Evolutionary conservation across 2,113 vertebrate genomes (phyloP), one percentile per base, ranked within the genome.

Genomic region (Damaliscus lunatus): DNA sequence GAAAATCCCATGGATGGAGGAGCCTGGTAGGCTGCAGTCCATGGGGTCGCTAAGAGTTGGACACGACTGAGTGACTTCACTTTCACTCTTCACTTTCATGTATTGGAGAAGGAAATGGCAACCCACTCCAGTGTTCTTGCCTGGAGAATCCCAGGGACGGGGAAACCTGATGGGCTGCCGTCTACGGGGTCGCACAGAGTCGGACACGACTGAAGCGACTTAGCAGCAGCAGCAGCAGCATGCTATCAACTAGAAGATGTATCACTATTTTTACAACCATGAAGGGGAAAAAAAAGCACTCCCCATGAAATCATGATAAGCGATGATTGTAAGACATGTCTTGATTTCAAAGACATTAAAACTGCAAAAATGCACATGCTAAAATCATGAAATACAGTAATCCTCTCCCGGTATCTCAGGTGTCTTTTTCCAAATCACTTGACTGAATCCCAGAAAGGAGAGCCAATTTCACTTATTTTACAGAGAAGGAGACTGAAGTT

Each of bases 271-370:
- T 81, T 95, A 52, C 3, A 15, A 71, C 82, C 48, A 46, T n/a
- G 62, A 86, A 88, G 57, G 77, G 40, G 15, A 43, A 62, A 77
- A 36, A 82, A 95, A 92, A 59, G 27, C 16, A 7, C 33, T 88
- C n/a, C 82, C 90, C 78, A 53, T 55, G 62, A 89, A 95, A 57
- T 36, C 67, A 95, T 4, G 5, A 55, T 31, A 94, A 89, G 27
- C 8, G 11, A 55, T 50, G n/a, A 46, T 10, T 52, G 21, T 77
- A 84, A 57, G 64, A 57, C 21, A 43, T 3, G 14, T 31, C 59
- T 90, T 78, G 78, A 86, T 91, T 96, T 95, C 55, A 96, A 95
- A 95, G 31, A n/a, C 60, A 83, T 91, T 88, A 67, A 87, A 74
- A 40, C 62, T 62, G 9, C 55, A 50, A 94, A 85, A 59, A 33